Evolutionary conservation across 2,797 vertebrate genomes (phyloP), one percentile per base, ranked within the genome.

Genomic region (Rhinatrema bivittatum): DNA sequence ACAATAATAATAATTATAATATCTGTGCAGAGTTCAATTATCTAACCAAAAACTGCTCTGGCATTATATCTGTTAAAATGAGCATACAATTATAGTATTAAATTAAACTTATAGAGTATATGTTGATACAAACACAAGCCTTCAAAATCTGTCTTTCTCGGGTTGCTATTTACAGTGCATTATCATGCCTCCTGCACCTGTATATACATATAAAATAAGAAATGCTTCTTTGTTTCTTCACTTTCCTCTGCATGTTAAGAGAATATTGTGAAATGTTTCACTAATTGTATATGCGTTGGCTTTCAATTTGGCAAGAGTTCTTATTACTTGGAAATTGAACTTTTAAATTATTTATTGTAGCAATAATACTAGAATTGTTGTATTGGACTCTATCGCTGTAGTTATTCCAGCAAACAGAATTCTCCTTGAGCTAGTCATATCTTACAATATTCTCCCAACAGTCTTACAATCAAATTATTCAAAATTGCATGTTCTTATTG

Each of bases 401-500:
- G 66, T 77, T 74, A 56, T 55, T 64, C 56, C 62, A 56, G 44
- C 64, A 75, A 79, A 68, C 72, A 72, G 71, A 79, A 78, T 64
- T 53, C 62, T 80, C 76, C 72, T 65, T 61, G 59, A 50, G 78
- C 80, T 84, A 81, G 86, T 86, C 84, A 84, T 69, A 83, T 80
- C 70, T 61, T 78, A 74, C 67, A 65, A 56, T 72, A 79, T 84
- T 81, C 85, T 74, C 80, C 80, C 77, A 82, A 77, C 77, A 81
- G 81, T 74, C 80, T 79, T 72, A 84, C 78, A 86, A 84, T 84
- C 81, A 84, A 83, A 86, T 86, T 85, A 86, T 81, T 85, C 81
- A 83, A 83, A 85, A 86, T 83, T 86, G 79, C 82, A 77, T 85
- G 86, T 82, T 80, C 85, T 86, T 86, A 86, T 85, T 85, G 80